A percentile compares a stretch with the other conserved stretches of the same genome.
Conservation (phyloP, 2,113 vertebrate species). For the Notechis scutatus region DNA sequence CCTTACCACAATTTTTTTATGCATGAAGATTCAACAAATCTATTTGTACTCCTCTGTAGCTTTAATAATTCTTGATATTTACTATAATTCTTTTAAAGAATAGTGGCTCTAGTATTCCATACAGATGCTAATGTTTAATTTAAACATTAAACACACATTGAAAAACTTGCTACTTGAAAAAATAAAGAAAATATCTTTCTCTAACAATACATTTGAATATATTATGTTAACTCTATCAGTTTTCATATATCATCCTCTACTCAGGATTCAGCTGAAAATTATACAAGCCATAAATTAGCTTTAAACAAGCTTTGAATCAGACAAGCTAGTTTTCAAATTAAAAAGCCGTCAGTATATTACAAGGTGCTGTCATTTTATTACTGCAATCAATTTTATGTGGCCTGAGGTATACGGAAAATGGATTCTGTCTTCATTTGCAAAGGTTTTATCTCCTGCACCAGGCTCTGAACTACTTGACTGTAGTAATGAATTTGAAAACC, state of each 20-base stretch:
- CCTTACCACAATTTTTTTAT: not conserved
- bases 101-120: not conserved
- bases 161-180: not conserved
- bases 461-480: conserved; percentile 73
- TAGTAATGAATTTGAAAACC: conserved; percentile 77
- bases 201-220: conserved; percentile 66
- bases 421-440: conserved; percentile 77
- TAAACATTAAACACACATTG: not conserved
- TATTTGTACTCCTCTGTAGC: not conserved
- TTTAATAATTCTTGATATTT: not conserved
- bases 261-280: conserved; percentile 64
- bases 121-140: not conserved
- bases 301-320: conserved; percentile 82
- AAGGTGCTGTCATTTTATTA: conserved; percentile 86
- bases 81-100: not conserved
- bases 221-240: conserved; percentile 69
- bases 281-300: conserved; percentile 84
- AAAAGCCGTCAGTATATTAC: conserved; percentile 82
- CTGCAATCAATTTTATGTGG: conserved; percentile 83
- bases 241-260: conserved; percentile 73
- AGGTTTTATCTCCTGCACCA: conserved; percentile 87
- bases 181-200: conserved; percentile 32
- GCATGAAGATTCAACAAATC: not conserved
- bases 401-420: conserved; percentile 74
- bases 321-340: conserved; percentile 81